These are phyloP conservation scores for Sebastes kiyomatsui DNA, from an alignment of 2,797 vertebrate species.

Conservation along the genomic window DNA sequence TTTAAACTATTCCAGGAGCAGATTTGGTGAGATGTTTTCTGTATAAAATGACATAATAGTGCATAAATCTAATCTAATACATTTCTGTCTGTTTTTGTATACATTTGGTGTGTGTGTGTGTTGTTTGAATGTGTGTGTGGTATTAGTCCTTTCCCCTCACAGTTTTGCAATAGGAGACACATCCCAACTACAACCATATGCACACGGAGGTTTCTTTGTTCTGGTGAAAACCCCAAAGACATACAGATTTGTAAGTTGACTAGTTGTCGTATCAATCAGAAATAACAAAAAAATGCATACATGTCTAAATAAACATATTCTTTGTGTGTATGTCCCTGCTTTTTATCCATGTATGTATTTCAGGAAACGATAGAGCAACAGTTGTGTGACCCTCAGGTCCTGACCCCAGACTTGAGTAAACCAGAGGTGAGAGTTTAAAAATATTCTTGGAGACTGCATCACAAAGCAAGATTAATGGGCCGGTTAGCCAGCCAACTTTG, in stretches of 20 bases:
- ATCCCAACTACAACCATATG: constrained; percentile 88
- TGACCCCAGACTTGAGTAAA: constrained; percentile 94
- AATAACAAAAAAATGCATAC: neutral
- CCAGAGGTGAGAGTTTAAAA: constrained; percentile 86
- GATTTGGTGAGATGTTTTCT: neutral
- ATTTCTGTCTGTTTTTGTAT: neutral
- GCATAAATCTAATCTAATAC: neutral
- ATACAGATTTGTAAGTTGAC: constrained; percentile 91
- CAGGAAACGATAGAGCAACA: constrained; percentile 92
- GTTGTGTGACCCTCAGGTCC: constrained; percentile 87
- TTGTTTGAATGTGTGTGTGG: constrained; percentile 33
- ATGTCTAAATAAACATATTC: neutral
- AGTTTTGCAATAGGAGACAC: constrained; percentile 95
- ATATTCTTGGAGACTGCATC: neutral
- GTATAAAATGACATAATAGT: neutral
- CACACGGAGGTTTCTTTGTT: constrained; percentile 94
- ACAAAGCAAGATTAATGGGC: neutral
- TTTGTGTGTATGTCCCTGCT: constrained; percentile 9
- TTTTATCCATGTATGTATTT: constrained; percentile 17
- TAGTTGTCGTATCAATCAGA: neutral
- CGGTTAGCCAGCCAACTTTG: neutral
- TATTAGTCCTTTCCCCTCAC: constrained; percentile 90
- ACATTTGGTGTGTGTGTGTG: neutral
- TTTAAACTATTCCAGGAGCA: neutral
- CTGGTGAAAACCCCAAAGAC: constrained; percentile 90